Evolutionary conservation across 1,140 invertebrate species (phyloP).

Genomic region (Saxidomus purpurata): DNA sequence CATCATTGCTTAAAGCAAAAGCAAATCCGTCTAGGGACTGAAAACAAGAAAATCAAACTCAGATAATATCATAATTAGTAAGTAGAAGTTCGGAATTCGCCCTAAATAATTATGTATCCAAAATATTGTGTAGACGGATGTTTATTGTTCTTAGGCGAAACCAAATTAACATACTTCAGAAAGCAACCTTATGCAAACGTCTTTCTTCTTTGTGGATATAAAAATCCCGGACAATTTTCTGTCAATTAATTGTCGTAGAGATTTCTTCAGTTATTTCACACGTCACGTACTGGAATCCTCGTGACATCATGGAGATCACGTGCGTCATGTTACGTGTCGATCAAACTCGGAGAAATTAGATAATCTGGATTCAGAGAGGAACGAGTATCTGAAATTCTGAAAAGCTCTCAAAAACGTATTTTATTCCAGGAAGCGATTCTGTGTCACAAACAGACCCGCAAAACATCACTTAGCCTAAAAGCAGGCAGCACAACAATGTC

Average conservation of each 20-base stretch:
- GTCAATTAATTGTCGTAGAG: slow-evolving; percentile 34
- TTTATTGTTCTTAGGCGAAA: too few species aligned
- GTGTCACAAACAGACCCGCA: too few species aligned
- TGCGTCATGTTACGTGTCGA: slow-evolving; percentile 53
- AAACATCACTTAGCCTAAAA: too few species aligned
- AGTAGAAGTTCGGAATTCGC: too few species aligned
- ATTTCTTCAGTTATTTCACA: slow-evolving; percentile 38
- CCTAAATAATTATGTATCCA: too few species aligned
- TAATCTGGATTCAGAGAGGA: slow-evolving; percentile 24
- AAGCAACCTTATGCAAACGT: not conserved
- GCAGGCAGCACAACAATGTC: too few species aligned
- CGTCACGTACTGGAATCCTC: slow-evolving; percentile 46
- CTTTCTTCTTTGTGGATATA: not conserved
- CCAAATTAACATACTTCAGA: not conserved
- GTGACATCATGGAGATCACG: slow-evolving; percentile 54
- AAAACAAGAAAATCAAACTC: slow-evolving; percentile 82
- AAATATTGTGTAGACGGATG: too few species aligned
- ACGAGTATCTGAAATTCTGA: not conserved
- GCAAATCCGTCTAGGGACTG: slow-evolving; percentile 99
- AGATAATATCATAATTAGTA: not conserved
- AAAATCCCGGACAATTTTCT: not conserved
- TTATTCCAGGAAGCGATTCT: too few species aligned
- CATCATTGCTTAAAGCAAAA: slow-evolving; percentile 97
- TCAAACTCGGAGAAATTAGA: slow-evolving; percentile 47
- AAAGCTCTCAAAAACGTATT: not conserved